Conservation (phyloP, 2,888 invertebrate genomes). For the Branchellion lobata region DNA sequence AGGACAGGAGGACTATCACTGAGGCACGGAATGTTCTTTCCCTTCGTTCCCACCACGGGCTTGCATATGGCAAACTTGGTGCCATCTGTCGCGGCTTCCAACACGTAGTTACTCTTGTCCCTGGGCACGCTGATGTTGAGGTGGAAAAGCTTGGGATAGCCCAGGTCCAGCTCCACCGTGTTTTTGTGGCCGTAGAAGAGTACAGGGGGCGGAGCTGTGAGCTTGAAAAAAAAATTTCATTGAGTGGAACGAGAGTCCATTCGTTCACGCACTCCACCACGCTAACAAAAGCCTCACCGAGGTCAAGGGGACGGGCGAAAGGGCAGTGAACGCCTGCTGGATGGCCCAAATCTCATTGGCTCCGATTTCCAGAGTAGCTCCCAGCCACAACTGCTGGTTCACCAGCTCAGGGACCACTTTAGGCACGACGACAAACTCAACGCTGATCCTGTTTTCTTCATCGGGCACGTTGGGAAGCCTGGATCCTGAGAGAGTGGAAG, state of each 20-base stretch:
- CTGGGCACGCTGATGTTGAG: constrained; percentile 8
- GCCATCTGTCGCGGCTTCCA: constrained; percentile 10
- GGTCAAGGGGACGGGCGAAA: not conserved
- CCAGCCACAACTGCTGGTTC: constrained; percentile 52
- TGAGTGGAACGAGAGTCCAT: not conserved
- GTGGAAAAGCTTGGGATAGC: constrained; percentile 4
- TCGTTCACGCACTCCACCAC: not conserved
- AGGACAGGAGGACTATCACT: constrained; percentile 39
- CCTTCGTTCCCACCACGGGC: constrained; percentile 5
- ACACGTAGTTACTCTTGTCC: not conserved
- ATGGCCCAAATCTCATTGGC: constrained; percentile 55
- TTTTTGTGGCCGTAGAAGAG: not conserved
- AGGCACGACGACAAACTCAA: constrained; percentile 54
- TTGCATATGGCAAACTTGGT: constrained; percentile 2
- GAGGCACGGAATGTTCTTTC: constrained; percentile 52
- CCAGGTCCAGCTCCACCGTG: not conserved
- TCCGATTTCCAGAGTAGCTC: constrained; percentile 56
- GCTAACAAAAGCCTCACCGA: not conserved
- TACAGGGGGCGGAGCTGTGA: not conserved
- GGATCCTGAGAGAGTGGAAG: too few species aligned
- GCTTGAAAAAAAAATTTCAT: constrained; percentile 9
- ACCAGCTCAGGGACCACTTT: constrained; percentile 51
- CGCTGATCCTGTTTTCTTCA: constrained; percentile 53
- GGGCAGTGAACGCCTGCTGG: constrained; percentile 38
- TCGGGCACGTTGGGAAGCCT: constrained; percentile 46